Percentiles rank a stretch among this genome's conserved stretches.
Conservation (phyloP, 2,113 vertebrate species). For the Sialia sialis region DNA sequence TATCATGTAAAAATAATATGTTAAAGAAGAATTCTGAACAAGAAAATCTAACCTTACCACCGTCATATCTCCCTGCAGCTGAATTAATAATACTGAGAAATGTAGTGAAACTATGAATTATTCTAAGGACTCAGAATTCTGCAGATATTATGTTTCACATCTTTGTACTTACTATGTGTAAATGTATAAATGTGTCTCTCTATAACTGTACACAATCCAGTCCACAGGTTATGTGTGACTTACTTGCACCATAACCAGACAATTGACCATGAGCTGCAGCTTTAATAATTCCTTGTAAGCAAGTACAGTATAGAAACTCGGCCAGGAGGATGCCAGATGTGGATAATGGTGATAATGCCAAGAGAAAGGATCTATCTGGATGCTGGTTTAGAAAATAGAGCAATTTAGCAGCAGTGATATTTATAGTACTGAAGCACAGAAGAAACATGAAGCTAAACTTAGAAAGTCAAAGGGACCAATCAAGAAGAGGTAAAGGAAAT, state of each 20-base stretch:
- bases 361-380: neutral
- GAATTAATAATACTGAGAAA: neutral
- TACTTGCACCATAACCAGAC: neutral
- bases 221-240: rapidly evolving
- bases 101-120: neutral
- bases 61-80: neutral
- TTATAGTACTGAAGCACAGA: neutral
- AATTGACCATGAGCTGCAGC: neutral
- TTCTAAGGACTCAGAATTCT: neutral
- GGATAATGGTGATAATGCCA: neutral
- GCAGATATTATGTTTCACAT: neutral
- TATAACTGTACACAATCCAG: neutral
- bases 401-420: neutral
- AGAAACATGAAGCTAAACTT: neutral
- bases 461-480: neutral
- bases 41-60: neutral
- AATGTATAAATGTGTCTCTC: neutral
- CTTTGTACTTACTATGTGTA: neutral
- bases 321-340: neutral
- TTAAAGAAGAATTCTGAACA: neutral
- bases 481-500: neutral
- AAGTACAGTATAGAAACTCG: neutral
- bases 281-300: neutral
- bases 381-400: neutral
- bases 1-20: neutral